Evolutionary conservation across 2,113 vertebrate species (phyloP).

Genomic region (Acanthochromis polyacanthus): DNA sequence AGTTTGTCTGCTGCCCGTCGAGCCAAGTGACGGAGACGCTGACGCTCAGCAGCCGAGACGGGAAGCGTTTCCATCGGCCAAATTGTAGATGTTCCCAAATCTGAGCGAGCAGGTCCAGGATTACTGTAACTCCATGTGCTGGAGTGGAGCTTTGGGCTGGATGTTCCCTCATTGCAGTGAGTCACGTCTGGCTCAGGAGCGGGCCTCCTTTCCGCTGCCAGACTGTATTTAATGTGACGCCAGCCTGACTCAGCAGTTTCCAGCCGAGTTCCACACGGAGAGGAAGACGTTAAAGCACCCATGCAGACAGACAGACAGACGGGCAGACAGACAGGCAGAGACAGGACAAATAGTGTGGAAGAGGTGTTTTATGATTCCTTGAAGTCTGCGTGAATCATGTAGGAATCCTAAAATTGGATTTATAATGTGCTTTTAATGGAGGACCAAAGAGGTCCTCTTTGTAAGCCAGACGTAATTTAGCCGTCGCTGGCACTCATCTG

Average conservation of each 20-base stretch:
- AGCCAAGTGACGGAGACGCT: conserved; percentile 33
- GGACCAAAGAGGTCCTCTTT: conserved; percentile 40
- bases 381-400: conserved; percentile 32
- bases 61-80: conserved; percentile 41
- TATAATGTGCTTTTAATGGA: conserved; percentile 10
- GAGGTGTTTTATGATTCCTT: conserved; percentile 10
- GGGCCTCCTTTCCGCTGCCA: conserved; percentile 56
- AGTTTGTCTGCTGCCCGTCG: conserved; percentile 48
- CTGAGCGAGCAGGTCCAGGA: conserved; percentile 38
- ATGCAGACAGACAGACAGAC: conserved; percentile 8
- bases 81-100: conserved; percentile 54
- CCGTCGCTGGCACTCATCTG: conserved; percentile 8
- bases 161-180: conserved; percentile 62
- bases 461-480: conserved; percentile 35
- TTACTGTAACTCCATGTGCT: conserved; percentile 57
- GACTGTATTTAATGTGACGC: conserved; percentile 64
- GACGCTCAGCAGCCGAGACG: conserved; percentile 36
- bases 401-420: conserved; percentile 32
- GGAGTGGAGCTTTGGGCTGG: conserved; percentile 44
- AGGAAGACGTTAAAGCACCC: conserved; percentile 14
- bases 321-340: background rate
- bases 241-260: conserved; percentile 74
- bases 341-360: background rate
- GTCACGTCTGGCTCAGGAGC: conserved; percentile 73
- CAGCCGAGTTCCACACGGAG: conserved; percentile 25